phyloP scores from a whole-genome alignment of 2,888 invertebrate genomes.

The Caenorhabditis doughertyi region DNA sequence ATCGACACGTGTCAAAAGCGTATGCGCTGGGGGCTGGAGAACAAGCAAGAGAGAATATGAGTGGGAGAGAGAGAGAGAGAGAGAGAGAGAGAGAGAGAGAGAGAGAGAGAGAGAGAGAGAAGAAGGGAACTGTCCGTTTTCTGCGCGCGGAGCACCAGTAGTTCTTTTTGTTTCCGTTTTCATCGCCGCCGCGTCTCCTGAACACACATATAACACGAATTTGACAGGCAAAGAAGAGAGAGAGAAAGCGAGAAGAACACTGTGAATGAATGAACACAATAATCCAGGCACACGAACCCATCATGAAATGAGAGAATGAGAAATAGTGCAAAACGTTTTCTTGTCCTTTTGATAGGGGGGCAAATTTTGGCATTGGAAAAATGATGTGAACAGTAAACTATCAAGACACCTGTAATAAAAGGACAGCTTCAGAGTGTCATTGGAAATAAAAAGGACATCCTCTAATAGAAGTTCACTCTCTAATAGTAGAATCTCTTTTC shows the following conservation, averaged over 20 bases:
- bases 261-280: constrained; percentile 39
- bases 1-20: constrained; percentile 58
- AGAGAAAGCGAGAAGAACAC: constrained; percentile 28
- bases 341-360: too few relatives aligned
- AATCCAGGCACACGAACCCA: constrained; percentile 16
- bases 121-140: constrained; percentile 13
- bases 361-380: too few relatives aligned
- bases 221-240: constrained; percentile 22
- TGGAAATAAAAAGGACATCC: not conserved
- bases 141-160: constrained; percentile 37
- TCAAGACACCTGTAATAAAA: too few relatives aligned
- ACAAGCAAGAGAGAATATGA: constrained; percentile 26
- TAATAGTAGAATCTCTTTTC: constrained; percentile 2
- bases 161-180: constrained; percentile 48
- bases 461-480: not conserved
- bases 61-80: too few relatives aligned
- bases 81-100: too few relatives aligned
- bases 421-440: too few relatives aligned
- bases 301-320: not conserved
- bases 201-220: constrained; percentile 45
- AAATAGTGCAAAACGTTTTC: too few relatives aligned
- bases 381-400: too few relatives aligned
- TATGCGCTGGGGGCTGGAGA: constrained; percentile 29
- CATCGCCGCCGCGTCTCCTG: not conserved
- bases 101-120: constrained; percentile 8